phyloP scores from a whole-genome alignment of 2,888 invertebrate genomes.

The Xylota segnis region DNA sequence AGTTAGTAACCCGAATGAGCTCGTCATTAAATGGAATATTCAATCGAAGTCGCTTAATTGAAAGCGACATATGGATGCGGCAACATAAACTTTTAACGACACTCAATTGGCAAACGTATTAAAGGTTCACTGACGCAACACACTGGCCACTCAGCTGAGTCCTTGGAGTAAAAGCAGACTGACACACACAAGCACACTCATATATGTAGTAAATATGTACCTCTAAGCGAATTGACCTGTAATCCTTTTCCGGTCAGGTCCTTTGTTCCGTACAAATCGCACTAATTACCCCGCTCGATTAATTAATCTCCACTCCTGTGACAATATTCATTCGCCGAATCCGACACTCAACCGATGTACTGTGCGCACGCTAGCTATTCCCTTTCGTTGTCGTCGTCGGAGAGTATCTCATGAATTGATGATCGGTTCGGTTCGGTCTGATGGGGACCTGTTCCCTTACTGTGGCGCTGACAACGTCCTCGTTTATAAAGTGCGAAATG shows the following conservation, averaged over 20 bases:
- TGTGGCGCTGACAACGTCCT: constrained; percentile 35
- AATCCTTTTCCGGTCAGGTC: constrained; percentile 4
- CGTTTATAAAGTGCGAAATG: constrained; percentile 52
- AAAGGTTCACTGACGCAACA: constrained; percentile 46
- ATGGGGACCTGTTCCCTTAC: constrained; percentile 43
- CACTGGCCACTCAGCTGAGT: background rate
- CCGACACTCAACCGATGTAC: constrained; percentile 9
- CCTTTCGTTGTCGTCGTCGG: constrained; percentile 4
- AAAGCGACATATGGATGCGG: constrained; percentile 28
- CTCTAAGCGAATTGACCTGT: background rate
- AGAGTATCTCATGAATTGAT: constrained; percentile 39
- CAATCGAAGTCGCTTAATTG: constrained; percentile 64
- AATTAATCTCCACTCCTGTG: constrained; percentile 26
- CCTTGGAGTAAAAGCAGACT: background rate
- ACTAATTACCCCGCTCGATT: constrained; percentile 21
- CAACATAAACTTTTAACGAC: constrained; percentile 60
- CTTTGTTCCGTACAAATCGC: background rate
- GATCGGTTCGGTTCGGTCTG: constrained; percentile 30
- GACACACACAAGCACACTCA: background rate
- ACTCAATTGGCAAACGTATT: constrained; percentile 59
- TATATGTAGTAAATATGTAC: constrained; percentile 15
- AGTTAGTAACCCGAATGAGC: constrained; percentile 22
- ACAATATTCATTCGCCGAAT: constrained; percentile 33
- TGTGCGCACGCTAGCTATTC: constrained; percentile 27
- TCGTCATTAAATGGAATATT: constrained; percentile 49